These are phyloP conservation scores for Atrichornis clamosus DNA, from an alignment of 2,113 vertebrate species.

Conservation along the genomic window DNA sequence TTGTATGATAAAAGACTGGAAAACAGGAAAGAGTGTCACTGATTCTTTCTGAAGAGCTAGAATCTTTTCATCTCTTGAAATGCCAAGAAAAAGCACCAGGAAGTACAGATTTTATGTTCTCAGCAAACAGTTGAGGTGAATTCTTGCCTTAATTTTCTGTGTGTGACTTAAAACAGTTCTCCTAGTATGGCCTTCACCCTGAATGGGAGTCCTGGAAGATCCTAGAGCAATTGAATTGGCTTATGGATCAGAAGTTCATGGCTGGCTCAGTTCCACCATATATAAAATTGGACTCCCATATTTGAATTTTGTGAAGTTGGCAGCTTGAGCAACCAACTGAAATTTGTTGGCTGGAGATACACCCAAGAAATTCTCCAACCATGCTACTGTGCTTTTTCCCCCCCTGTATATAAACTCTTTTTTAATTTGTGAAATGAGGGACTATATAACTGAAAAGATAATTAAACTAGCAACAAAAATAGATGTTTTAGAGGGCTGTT, in stretches of 20 bases:
- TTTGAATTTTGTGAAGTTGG: background rate
- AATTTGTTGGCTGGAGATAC: background rate
- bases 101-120: background rate
- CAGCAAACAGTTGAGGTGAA: background rate
- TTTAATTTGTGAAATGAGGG: constrained; percentile 18
- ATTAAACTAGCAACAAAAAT: constrained; percentile 17
- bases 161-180: background rate
- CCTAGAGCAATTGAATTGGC: background rate
- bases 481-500: background rate
- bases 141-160: background rate
- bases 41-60: background rate
- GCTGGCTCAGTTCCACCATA: background rate
- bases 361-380: background rate
- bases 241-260: background rate
- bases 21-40: background rate
- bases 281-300: background rate
- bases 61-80: background rate
- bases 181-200: background rate
- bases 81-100: background rate
- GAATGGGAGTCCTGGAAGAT: background rate
- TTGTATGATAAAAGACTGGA: background rate
- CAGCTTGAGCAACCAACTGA: background rate
- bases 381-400: background rate
- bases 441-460: constrained; percentile 7
- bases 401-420: background rate